Conservation (phyloP, 2,888 invertebrate genomes). For the Leuctra nigra region DNA sequence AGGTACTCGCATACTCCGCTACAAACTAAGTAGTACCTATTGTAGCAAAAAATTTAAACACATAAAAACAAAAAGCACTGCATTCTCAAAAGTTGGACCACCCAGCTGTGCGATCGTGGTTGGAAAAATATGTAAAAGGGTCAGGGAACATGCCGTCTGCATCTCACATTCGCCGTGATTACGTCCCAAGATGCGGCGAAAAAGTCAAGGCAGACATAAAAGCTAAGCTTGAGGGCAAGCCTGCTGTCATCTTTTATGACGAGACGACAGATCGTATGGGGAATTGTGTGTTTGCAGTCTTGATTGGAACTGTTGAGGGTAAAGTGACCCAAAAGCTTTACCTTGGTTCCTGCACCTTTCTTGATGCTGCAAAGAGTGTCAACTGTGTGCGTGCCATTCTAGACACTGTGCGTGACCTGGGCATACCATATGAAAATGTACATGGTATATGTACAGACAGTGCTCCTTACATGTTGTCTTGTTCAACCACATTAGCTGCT, state of each 20-base stretch:
- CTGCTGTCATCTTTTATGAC: neutral
- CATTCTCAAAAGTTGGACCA: constrained; percentile 7
- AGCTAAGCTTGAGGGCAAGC: neutral
- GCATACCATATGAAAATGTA: neutral
- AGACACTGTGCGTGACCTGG: neutral
- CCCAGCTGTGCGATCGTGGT: neutral
- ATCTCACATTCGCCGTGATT: neutral
- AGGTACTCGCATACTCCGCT: too few relatives aligned
- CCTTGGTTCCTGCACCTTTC: neutral
- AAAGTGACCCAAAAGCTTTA: neutral
- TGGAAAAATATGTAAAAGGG: neutral
- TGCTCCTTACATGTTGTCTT: neutral
- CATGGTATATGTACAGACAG: neutral
- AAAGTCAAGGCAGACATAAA: neutral
- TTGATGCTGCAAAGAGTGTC: neutral
- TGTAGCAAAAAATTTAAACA: too few relatives aligned
- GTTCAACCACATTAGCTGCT: neutral
- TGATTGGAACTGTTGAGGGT: neutral
- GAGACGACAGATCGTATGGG: constrained; percentile 4
- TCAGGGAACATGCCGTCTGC: neutral
- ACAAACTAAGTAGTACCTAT: too few relatives aligned
- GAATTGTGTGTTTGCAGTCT: constrained; percentile 5
- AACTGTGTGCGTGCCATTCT: too few relatives aligned
- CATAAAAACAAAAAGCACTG: too few relatives aligned
- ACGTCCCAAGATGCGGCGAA: neutral